Conservation (phyloP, 2,797 vertebrate species). For the Zalophus californianus region DNA sequence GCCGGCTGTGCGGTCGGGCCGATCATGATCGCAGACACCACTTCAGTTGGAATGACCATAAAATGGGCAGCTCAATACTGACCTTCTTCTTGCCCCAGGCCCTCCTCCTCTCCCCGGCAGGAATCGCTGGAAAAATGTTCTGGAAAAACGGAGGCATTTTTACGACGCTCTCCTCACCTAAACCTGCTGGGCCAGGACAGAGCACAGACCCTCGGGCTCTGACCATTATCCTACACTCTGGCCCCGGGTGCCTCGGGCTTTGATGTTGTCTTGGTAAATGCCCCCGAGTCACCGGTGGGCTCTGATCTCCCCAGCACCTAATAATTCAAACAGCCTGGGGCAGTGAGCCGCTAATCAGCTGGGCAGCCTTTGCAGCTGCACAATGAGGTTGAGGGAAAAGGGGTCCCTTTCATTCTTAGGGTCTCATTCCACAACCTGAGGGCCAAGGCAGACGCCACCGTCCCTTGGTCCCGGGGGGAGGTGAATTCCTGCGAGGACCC, state of each 20-base stretch:
- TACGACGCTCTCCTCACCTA: conserved; percentile 78
- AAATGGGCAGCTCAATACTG: background rate
- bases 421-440: conserved; percentile 74
- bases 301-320: conserved; percentile 82
- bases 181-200: conserved; percentile 71
- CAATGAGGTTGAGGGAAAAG: background rate
- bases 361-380: conserved; percentile 58
- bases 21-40: background rate
- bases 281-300: conserved; percentile 64
- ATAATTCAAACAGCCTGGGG: conserved; percentile 77
- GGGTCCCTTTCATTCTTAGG: conserved; percentile 50
- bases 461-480: conserved; percentile 67
- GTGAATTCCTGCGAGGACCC: conserved; percentile 84
- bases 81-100: background rate
- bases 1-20: background rate
- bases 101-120: background rate
- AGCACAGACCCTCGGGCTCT: conserved; percentile 64
- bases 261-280: conserved; percentile 82
- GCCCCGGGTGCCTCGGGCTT: conserved; percentile 55
- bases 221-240: conserved; percentile 68
- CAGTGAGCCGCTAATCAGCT: conserved; percentile 73
- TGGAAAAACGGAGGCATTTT: conserved; percentile 73
- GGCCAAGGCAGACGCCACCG: conserved; percentile 65
- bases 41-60: background rate
- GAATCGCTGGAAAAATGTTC: conserved; percentile 67